Conservation (phyloP, 2,113 vertebrate species). For the Mola mola region DNA sequence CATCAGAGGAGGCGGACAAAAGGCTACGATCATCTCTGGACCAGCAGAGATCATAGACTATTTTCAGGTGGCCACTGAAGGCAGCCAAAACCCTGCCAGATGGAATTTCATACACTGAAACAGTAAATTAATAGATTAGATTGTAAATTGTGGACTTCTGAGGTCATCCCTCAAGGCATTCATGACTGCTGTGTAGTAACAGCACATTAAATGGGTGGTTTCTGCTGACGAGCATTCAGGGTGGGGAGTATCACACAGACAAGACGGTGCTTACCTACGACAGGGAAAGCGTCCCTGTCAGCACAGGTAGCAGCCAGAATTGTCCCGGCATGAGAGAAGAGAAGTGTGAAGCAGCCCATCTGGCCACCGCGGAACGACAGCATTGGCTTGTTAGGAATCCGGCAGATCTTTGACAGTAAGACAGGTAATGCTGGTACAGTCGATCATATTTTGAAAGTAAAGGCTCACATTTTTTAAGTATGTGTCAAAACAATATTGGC, state of each 20-base stretch:
- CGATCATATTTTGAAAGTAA: no score
- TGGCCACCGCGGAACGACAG: constrained; percentile 90
- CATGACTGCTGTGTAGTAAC: not conserved
- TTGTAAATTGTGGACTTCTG: not conserved
- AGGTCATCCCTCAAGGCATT: not conserved
- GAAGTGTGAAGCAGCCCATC: constrained; percentile 89
- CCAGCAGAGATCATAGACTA: constrained; percentile 98
- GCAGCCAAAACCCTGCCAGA: constrained; percentile 90
- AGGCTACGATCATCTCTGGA: constrained; percentile 87
- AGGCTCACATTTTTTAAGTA: no score
- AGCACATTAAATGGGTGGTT: constrained; percentile 4
- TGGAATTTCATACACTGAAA: constrained; percentile 95
- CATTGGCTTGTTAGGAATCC: constrained; percentile 91
- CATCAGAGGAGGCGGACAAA: constrained; percentile 94
- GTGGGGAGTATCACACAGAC: not conserved
- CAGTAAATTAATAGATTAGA: constrained; percentile 7
- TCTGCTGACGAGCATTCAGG: constrained; percentile 1
- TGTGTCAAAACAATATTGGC: no score
- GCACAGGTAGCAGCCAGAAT: constrained; percentile 92
- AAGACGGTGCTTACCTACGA: constrained; percentile 84
- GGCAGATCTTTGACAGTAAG: constrained; percentile 85
- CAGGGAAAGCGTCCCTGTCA: constrained; percentile 90
- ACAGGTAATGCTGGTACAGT: no score
- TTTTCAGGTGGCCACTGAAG: constrained; percentile 93
- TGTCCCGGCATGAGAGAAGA: constrained; percentile 91